Evolutionary conservation across 1,140 invertebrate species (phyloP).

Genomic region (honey bee (Apis mellifera)): DNA sequence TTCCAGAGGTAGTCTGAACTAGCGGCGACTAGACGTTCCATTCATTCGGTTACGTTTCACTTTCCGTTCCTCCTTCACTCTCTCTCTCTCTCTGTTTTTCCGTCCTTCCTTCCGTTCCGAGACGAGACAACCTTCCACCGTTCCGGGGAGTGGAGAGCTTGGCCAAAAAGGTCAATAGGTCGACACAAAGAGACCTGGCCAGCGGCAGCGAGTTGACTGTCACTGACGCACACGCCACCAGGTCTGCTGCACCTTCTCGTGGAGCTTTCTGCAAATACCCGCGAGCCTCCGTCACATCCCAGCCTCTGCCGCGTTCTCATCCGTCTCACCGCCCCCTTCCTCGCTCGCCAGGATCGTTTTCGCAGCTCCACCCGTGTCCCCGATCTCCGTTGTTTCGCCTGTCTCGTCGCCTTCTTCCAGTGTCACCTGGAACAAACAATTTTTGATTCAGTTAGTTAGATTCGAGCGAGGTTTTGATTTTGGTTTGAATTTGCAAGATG

Average conservation of each 20-base stretch:
- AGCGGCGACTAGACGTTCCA: slow-evolving; percentile 37
- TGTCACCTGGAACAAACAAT: slow-evolving; percentile 88
- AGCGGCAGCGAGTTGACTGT: slow-evolving; percentile 59
- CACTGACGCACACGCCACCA: slow-evolving; percentile 89
- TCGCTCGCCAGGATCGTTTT: slow-evolving; percentile 84
- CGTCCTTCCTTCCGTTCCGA: background rate
- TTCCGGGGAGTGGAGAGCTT: slow-evolving; percentile 40
- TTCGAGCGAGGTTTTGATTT: too few relatives aligned
- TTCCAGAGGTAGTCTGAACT: slow-evolving; percentile 11
- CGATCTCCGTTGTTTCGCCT: slow-evolving; percentile 81
- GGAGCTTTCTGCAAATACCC: slow-evolving; percentile 91
- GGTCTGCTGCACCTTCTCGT: slow-evolving; percentile 90
- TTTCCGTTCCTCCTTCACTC: background rate
- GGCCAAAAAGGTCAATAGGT: slow-evolving; percentile 47
- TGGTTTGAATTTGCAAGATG: too few relatives aligned
- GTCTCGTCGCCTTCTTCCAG: slow-evolving; percentile 90
- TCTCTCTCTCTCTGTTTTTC: background rate
- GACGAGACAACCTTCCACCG: slow-evolving; percentile 17
- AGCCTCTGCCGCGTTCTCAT: slow-evolving; percentile 82
- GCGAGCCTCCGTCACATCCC: slow-evolving; percentile 94
- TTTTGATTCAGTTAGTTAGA: background rate
- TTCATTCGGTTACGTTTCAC: background rate
- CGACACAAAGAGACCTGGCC: slow-evolving; percentile 53
- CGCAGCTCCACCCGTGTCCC: slow-evolving; percentile 61
- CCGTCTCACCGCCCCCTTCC: slow-evolving; percentile 73